Evolutionary conservation across 2,888 invertebrate species (phyloP), one percentile per base, ranked within the genome.

Genomic region (Celastrina argiolus): DNA sequence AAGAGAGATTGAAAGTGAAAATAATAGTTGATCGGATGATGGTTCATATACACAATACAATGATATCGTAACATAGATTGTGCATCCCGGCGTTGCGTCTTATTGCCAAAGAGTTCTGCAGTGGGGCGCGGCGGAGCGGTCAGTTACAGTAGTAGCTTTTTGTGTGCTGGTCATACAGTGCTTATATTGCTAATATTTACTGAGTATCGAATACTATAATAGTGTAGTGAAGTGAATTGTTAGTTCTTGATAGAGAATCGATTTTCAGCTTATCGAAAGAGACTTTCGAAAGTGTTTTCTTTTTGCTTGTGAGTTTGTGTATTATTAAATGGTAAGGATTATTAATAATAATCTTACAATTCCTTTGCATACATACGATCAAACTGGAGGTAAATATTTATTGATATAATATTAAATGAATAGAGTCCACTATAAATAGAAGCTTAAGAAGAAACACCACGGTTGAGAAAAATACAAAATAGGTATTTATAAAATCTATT

Each of bases 21-120:
- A 70, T 58, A 69, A 69, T 68, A 56, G 45, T 81, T 82, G 81
- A 61, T 61, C 16, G 80, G 82, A 81, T 84, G 85, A 87, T 87
- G 74, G 76, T 78, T 79, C 80, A 74, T 76, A 85, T 85, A 85
- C 75, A 69, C 68, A 71, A 70, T 76, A 84, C 86, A 87, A 88
- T 86, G 86, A 83, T 74, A 72, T 67, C 69, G 73, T 85, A 83
- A 84, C 83, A 81, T 81, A 78, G 78, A 81, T 78, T 76, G 76
- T 76, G 74, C 74, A 77, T 76, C 75, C 73, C 71, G 74, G 76
- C 73, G 75, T 79, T 78, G 79, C 78, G 74, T 76, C 74, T 80
- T 77, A 75, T 83, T 83, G 81, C 82, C 77, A 82, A 79, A 74
- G 70, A 80, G 84, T 80, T 16, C 31, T 14, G 78, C 86, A 86